phyloP scores from a whole-genome alignment of 2,113 vertebrate genomes.

The Pogonocichla stellata region DNA sequence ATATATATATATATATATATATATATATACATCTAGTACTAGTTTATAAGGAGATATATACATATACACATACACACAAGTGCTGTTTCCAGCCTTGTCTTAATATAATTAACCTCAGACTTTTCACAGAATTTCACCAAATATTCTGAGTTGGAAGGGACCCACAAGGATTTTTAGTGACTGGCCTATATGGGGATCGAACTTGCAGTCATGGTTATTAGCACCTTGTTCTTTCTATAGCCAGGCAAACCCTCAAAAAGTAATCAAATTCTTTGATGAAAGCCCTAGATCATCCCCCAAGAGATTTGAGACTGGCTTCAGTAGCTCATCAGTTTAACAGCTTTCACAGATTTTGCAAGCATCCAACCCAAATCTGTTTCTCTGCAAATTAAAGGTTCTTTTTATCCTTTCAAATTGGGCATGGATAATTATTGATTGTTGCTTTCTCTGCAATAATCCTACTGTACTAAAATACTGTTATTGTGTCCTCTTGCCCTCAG shows the following conservation, averaged over 20 bases:
- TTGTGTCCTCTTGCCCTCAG: neutral
- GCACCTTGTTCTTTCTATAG: neutral
- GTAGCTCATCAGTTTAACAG: neutral
- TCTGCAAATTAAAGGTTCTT: neutral
- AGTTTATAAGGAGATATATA: neutral
- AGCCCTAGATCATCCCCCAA: neutral
- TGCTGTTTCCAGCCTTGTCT: neutral
- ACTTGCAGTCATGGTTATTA: neutral
- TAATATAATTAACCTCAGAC: neutral
- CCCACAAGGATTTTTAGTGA: neutral
- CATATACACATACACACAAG: neutral
- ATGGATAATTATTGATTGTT: neutral
- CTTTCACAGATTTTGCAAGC: neutral
- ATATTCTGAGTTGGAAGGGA: neutral
- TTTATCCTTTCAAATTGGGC: neutral
- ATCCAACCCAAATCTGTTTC: neutral
- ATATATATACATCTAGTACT: neutral
- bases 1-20: too few relatives aligned
- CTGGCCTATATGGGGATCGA: rapidly evolving
- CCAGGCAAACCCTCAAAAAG: neutral
- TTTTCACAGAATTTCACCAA: neutral
- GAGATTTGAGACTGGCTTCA: neutral
- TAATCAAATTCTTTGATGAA: neutral
- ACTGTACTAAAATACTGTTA: neutral
- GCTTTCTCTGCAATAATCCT: neutral